Evolutionary conservation across 2,113 vertebrate genomes (phyloP).

Genomic region (Theristicus caerulescens): DNA sequence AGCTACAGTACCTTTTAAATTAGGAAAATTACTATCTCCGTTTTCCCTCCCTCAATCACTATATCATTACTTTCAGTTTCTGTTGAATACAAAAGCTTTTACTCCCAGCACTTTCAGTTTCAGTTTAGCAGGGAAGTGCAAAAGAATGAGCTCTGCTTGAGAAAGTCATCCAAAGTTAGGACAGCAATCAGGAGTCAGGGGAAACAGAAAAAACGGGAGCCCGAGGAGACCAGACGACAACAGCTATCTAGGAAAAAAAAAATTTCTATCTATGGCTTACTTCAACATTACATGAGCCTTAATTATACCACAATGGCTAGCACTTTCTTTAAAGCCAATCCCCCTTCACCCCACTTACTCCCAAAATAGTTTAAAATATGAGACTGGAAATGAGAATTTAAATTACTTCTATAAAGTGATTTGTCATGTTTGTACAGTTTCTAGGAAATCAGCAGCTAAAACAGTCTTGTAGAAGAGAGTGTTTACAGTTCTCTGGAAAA

Average conservation of each 20-base stretch:
- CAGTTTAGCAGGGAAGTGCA: background rate
- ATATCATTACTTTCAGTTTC: conserved; percentile 25
- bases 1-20: background rate
- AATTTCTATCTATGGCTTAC: background rate
- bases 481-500: background rate
- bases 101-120: conserved; percentile 36
- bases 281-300: background rate
- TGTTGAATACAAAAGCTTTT: background rate
- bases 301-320: background rate
- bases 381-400: background rate
- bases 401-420: background rate
- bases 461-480: background rate
- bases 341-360: background rate
- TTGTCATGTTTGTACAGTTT: background rate
- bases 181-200: background rate
- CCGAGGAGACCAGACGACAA: background rate
- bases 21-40: background rate
- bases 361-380: background rate
- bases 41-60: background rate
- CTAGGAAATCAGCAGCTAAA: conserved; percentile 9
- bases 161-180: background rate
- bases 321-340: background rate
- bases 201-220: background rate
- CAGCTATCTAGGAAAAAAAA: background rate
- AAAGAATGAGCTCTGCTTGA: background rate